Base-by-base conservation (phyloP, 2,797 vertebrate genomes). In the Anniella stebbinsi region DNA sequence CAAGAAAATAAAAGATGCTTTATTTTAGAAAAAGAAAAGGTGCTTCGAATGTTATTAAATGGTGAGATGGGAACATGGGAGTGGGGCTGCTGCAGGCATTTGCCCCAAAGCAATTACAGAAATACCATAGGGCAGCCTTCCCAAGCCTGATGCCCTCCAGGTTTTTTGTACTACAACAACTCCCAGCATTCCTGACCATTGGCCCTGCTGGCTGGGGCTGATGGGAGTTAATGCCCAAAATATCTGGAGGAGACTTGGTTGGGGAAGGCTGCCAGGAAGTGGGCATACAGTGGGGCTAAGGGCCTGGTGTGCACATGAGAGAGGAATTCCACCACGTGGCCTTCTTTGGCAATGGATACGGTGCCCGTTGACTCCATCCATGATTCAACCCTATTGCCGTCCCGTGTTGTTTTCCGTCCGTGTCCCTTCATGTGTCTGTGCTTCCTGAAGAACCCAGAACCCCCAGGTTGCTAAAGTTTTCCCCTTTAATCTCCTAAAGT, bases 1-100 rank as follows among this genome's bases (percentile, higher is more conserved):
- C n/a, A 83, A 66, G 25, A 51, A 89, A 90, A 87, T 90, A 90
- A 90, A 87, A 90, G 51, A 83, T 25, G 15, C 18, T 90, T 90
- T 90, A 87, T 90, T 76, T 82, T 81, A 17, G 51, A 80, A 45
- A 45, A 45, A 45, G 3, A 89, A 48, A 12, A 73, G 57, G 21
- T 23, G 6, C 13, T 67, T 75, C 57, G 76, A 60, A 18, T 82
- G 51, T 51, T 76, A 67, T 54, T 83, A 23, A 75, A 3, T 13
- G 57, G 25, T 36, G 28, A 13, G 28, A n/a, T 9, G 36, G 57
- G 69, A 23, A 41, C 9, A 7, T 28, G 67, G 15, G 23, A 12
- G 21, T 1, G 18, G 11, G 45, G 45, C 9, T n/a, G 38, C 4
- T 45, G 33, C n/a, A 51, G 36, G 18, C 28, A n/a, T n/a, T 70